A percentile compares a stretch with the other conserved stretches of the same genome.
Conservation (phyloP, 2,113 vertebrate genomes). For the Picathartes gymnocephalus region DNA sequence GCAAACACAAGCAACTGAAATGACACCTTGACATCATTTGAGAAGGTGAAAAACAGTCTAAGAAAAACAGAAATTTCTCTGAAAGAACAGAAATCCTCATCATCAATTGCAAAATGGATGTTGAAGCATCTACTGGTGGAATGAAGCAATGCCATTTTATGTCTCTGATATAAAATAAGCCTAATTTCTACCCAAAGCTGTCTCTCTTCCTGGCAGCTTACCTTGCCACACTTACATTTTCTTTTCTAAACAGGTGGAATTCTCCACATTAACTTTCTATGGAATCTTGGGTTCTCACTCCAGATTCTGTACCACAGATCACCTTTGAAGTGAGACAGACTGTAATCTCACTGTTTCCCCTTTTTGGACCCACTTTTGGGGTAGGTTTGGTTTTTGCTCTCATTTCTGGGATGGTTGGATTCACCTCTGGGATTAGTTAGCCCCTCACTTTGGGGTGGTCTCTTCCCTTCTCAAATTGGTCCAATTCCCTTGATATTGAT, state of each 20-base stretch:
- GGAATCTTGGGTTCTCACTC: not conserved
- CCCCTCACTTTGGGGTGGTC: not conserved
- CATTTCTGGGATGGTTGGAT: not conserved
- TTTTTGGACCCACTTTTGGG: not conserved
- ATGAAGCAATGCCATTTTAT: accelerated
- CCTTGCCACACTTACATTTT: not conserved
- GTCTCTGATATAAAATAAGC: not conserved
- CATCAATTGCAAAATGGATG: not conserved
- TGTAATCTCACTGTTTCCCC: not conserved
- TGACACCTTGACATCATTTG: not conserved
- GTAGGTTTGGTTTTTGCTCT: not conserved
- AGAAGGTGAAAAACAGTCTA: not conserved
- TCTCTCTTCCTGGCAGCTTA: not conserved
- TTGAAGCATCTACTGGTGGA: not conserved
- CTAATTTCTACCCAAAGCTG: not conserved
- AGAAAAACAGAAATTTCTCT: not conserved
- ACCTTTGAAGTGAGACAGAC: not conserved
- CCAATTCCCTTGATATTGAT: not conserved
- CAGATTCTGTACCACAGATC: not conserved
- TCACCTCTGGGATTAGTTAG: not conserved
- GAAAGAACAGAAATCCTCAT: not conserved
- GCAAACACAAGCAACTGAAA: not conserved
- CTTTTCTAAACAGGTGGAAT: not conserved
- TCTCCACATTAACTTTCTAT: not conserved
- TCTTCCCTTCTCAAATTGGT: not conserved